phyloP scores from a whole-genome alignment of 2,888 invertebrate genomes.

The Hirtodrosophila confusa region DNA sequence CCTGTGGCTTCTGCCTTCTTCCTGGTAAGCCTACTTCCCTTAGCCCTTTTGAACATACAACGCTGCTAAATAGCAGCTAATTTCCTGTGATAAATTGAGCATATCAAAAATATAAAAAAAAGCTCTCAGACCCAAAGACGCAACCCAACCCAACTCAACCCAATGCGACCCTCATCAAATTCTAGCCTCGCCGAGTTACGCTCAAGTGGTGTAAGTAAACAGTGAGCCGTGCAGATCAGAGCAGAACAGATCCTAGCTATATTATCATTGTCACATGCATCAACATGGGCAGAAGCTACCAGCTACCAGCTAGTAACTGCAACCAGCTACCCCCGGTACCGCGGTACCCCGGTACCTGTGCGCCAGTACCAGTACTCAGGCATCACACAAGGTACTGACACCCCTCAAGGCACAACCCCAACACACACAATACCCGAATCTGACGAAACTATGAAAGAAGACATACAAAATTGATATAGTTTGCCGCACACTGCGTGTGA shows the following conservation, averaged over 20 bases:
- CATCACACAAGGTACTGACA: too few relatives aligned
- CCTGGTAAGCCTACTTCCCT: constrained; percentile 11
- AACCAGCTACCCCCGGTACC: constrained; percentile 1
- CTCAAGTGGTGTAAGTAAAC: constrained; percentile 79
- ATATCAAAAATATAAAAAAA: constrained; percentile 61
- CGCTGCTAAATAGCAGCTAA: constrained; percentile 82
- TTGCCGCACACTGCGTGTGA: constrained; percentile 32
- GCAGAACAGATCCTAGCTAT: background rate
- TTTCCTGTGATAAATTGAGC: constrained; percentile 82
- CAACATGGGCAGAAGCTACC: constrained; percentile 1
- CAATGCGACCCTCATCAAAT: constrained; percentile 66
- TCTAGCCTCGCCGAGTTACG: constrained; percentile 50
- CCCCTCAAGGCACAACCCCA: background rate
- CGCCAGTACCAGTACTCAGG: too few relatives aligned
- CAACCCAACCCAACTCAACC: constrained; percentile 13
- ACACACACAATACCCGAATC: constrained; percentile 7
- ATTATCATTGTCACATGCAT: constrained; percentile 47
- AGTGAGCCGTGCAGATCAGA: constrained; percentile 37
- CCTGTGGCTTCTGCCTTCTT: constrained; percentile 17
- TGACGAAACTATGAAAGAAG: background rate
- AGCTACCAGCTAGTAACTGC: background rate
- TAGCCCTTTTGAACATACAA: constrained; percentile 52
- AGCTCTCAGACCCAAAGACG: constrained; percentile 42
- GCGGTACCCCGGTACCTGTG: constrained; percentile 1
- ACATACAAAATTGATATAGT: constrained; percentile 20